Evolutionary conservation across 2,113 vertebrate genomes (phyloP).

Genomic region (Micronisus gabar): DNA sequence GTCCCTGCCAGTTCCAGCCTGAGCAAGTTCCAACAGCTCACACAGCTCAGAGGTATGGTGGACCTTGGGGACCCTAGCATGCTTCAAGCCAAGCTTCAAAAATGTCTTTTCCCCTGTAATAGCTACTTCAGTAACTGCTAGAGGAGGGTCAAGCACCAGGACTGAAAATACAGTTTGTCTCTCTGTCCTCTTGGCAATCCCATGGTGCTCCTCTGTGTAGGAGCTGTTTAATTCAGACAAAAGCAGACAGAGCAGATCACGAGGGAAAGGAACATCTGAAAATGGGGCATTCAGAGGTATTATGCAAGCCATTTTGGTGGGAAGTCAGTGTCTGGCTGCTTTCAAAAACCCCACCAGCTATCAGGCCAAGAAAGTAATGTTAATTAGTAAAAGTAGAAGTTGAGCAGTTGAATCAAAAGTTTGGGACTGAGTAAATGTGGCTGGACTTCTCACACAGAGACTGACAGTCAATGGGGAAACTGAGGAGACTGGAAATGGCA

Average conservation of each 20-base stretch:
- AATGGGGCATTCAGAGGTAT: background rate
- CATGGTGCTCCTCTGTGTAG: background rate
- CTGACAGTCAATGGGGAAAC: background rate
- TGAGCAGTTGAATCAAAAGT: background rate
- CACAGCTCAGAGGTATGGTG: background rate
- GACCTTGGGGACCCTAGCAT: background rate
- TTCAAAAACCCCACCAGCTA: background rate
- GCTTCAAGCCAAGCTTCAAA: background rate
- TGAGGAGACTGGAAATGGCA: background rate
- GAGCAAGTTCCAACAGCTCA: background rate
- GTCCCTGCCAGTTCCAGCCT: background rate
- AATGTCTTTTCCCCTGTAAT: background rate
- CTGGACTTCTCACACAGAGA: background rate
- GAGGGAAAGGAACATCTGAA: background rate
- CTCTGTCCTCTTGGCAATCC: background rate
- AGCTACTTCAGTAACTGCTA: background rate
- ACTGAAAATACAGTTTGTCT: background rate
- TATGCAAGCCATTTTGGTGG: background rate
- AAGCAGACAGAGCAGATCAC: background rate
- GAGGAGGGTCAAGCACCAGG: background rate
- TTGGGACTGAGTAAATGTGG: background rate
- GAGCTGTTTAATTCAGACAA: background rate
- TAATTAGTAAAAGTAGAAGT: background rate
- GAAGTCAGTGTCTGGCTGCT: background rate
- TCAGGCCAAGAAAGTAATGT: background rate